Evolutionary conservation across 2,888 invertebrate species (phyloP), one percentile per base, ranked within the genome.

Genomic region (Patella ulyssiponensis): DNA sequence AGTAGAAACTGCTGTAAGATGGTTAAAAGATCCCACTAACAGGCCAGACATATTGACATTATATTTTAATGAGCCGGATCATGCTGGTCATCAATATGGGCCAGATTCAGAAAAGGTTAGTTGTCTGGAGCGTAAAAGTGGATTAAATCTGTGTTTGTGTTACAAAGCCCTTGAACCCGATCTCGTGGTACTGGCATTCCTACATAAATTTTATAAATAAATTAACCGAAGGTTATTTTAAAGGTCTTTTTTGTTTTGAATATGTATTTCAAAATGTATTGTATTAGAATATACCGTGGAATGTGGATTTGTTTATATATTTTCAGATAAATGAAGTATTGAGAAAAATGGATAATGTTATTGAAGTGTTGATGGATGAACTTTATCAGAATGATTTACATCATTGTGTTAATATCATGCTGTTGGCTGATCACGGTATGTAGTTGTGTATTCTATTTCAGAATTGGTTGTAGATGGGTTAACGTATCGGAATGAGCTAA

Each of bases 11-110:
- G 85, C 88, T 0, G 75, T 90, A 70, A 79, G 84, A 52, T 88
- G 87, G 86, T 71, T 89, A 52, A 83, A 85, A 7, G 74, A 87
- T 15, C 88, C 89, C 4, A 79, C 81, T 11, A 86, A 83, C 1
- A 76, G 84, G 20, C 89, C 89, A 12, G 85, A 87, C 74, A 85
- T 90, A 74, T 79, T 88, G 69, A 86, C 87, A 1, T 78, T 90
- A 23, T 90, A 90, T 81, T 89, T 90, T 75, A 83, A 90, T 56
- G 84, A 91, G 77, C 91, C 91, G 1, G 91, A 91, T 77, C 80
- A 79, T 44, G 87, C 88, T 3, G 90, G 89, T 7, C 90, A 90
- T 74, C 70, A 75, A 3, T 77, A 81, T 33, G 90, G 89, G 27
- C 89, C 88, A 12, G 84, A 82, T 56, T 83, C 85, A 74, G 86